Evolutionary conservation across 1,140 invertebrate species (phyloP).

Genomic region (Caenorhabditis tropicalis): DNA sequence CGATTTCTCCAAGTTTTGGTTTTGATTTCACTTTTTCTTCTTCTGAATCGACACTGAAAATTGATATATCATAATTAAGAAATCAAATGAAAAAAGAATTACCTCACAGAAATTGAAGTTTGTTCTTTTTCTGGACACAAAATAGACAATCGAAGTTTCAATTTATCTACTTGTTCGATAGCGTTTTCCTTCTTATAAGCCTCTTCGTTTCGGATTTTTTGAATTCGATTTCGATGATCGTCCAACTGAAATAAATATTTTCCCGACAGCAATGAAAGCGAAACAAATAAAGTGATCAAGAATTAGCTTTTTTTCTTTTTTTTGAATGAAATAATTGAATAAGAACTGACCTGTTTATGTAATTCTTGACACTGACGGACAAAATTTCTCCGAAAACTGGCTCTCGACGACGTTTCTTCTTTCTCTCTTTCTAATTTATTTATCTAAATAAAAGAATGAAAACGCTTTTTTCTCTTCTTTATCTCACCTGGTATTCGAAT

Average conservation of each 20-base stretch:
- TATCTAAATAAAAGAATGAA: background rate
- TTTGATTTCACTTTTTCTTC: background rate
- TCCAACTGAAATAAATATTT: slow-evolving; percentile 17
- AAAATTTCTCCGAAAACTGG: background rate
- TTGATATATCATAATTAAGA: background rate
- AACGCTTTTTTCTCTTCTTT: background rate
- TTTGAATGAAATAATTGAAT: too few relatives aligned
- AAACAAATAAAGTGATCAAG: too few relatives aligned
- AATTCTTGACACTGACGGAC: background rate
- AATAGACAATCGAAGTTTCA: slow-evolving; percentile 1
- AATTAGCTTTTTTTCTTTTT: background rate
- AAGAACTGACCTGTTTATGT: slow-evolving; percentile 7
- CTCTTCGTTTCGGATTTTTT: background rate
- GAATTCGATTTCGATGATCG: slow-evolving; percentile 31
- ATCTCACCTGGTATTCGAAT: slow-evolving; percentile 23
- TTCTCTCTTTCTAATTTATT: slow-evolving; percentile 4
- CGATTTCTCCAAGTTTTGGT: background rate
- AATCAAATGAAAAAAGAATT: background rate
- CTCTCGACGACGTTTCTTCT: background rate
- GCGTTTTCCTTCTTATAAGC: slow-evolving; percentile 12
- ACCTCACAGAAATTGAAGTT: background rate
- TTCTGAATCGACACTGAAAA: background rate
- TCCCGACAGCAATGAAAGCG: too few relatives aligned
- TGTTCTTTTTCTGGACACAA: background rate
- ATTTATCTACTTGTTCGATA: slow-evolving; percentile 9